These are phyloP conservation scores for Epirrhoe alternata DNA, from an alignment of 2,888 invertebrate genomes.

Conservation along the genomic window DNA sequence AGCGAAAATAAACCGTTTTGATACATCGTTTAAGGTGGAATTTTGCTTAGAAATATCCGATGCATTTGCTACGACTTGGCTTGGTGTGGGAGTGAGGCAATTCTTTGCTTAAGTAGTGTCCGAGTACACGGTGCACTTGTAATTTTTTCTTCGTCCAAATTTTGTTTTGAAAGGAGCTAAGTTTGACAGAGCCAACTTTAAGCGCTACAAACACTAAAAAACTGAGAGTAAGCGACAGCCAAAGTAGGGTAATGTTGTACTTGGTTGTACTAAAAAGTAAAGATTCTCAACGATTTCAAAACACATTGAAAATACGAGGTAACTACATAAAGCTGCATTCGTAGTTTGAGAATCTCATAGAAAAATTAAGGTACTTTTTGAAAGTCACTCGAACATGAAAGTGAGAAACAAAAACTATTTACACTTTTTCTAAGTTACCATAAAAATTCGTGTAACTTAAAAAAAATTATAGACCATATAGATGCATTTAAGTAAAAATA, in stretches of 20 bases:
- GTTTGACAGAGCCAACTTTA: conserved; percentile 29
- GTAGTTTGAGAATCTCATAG: no score
- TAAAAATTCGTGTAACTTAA: no score
- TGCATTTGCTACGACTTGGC: conserved; percentile 76
- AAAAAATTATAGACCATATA: no score
- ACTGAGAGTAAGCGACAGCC: conserved; percentile 12
- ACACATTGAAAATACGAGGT: background rate
- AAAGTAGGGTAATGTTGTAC: background rate
- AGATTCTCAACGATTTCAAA: background rate
- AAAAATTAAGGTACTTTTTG: no score
- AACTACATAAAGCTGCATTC: no score
- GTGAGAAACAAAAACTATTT: no score
- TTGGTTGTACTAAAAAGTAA: background rate
- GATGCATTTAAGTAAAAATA: no score
- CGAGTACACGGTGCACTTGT: conserved; percentile 63
- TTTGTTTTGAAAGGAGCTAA: conserved; percentile 31
- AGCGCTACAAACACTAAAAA: background rate
- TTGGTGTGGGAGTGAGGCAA: conserved; percentile 69
- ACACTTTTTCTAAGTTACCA: no score
- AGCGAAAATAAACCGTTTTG: conserved; percentile 53
- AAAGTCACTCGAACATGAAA: no score
- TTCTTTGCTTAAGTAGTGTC: conserved; percentile 75
- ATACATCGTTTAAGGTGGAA: conserved; percentile 28
- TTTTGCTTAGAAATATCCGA: conserved; percentile 32
- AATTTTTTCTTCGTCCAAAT: conserved; percentile 62